Evolutionary conservation across 92 coral and sea anemone genomes (phyloP).

Genomic region (Plumapathes pennacea): DNA sequence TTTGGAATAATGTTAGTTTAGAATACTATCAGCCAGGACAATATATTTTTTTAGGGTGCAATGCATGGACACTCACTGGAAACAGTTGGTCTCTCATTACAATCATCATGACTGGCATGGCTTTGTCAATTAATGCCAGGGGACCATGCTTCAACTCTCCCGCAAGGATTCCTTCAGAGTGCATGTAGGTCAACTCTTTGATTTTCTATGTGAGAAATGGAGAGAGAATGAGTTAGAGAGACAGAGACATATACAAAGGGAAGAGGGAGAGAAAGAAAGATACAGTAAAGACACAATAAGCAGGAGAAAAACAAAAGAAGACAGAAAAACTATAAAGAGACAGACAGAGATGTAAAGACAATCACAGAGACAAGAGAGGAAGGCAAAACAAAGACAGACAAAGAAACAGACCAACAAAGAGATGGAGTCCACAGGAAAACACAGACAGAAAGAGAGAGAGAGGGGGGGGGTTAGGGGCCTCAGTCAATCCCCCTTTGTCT

Average conservation of each 20-base stretch:
- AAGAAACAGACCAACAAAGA: too few species aligned
- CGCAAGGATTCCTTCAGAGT: slow-evolving; percentile 94
- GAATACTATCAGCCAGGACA: too few species aligned
- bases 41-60: too few species aligned
- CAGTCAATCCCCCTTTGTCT: too few species aligned
- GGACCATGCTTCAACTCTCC: slow-evolving; percentile 98
- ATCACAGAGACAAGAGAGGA: too few species aligned
- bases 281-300: not conserved
- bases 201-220: slow-evolving; percentile 67
- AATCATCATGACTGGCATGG: slow-evolving; percentile 91
- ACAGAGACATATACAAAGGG: not conserved
- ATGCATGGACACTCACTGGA: slow-evolving; percentile 60
- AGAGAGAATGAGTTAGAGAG: not conserved
- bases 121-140: slow-evolving; percentile 86
- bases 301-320: not conserved
- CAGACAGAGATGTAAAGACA: not conserved
- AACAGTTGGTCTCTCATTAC: slow-evolving; percentile 84
- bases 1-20: not conserved
- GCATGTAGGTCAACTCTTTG: slow-evolving; percentile 97
- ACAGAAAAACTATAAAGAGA: not conserved
- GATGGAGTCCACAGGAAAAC: too few species aligned
- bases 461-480: too few species aligned
- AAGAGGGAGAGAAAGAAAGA: too few species aligned
- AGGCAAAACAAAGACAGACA: too few species aligned
- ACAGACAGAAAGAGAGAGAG: too few species aligned